These are phyloP conservation scores for Drosophila mayri DNA, from an alignment of 1,140 invertebrate species.

Conservation along the genomic window DNA sequence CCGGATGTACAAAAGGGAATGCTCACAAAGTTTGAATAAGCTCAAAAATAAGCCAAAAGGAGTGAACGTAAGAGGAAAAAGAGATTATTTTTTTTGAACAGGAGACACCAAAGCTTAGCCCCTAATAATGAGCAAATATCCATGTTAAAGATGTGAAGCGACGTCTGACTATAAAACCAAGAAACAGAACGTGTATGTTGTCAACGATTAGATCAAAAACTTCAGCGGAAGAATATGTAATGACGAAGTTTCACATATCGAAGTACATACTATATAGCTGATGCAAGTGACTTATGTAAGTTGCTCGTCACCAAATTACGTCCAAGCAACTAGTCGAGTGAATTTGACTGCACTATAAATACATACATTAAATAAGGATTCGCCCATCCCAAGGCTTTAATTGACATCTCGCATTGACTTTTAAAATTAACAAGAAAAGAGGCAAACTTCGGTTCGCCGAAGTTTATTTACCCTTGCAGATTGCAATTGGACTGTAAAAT, in stretches of 20 bases:
- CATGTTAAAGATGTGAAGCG: conserved; percentile 49
- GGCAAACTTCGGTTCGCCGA: too few species aligned
- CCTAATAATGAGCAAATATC: conserved; percentile 70
- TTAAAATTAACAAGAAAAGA: too few species aligned
- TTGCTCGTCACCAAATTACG: too few species aligned
- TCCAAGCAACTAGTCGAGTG: too few species aligned
- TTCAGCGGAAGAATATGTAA: background rate
- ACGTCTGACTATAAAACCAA: conserved; percentile 36
- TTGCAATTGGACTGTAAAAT: too few species aligned
- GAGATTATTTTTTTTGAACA: conserved; percentile 40
- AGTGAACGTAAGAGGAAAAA: conserved; percentile 14
- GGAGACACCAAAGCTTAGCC: conserved; percentile 1
- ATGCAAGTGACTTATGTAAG: too few species aligned
- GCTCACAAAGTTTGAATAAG: conserved; percentile 29
- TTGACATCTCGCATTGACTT: too few species aligned
- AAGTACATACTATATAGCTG: background rate
- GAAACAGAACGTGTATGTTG: background rate
- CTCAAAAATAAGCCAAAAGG: conserved; percentile 4
- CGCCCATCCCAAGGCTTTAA: too few species aligned
- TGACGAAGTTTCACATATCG: background rate
- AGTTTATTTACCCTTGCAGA: too few species aligned
- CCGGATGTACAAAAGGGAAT: conserved; percentile 52
- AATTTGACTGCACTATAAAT: too few species aligned
- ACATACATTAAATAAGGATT: too few species aligned
- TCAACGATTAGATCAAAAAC: background rate